These are phyloP conservation scores for Squalus acanthias DNA, from an alignment of 2,797 vertebrate species.

Conservation along the genomic window DNA sequence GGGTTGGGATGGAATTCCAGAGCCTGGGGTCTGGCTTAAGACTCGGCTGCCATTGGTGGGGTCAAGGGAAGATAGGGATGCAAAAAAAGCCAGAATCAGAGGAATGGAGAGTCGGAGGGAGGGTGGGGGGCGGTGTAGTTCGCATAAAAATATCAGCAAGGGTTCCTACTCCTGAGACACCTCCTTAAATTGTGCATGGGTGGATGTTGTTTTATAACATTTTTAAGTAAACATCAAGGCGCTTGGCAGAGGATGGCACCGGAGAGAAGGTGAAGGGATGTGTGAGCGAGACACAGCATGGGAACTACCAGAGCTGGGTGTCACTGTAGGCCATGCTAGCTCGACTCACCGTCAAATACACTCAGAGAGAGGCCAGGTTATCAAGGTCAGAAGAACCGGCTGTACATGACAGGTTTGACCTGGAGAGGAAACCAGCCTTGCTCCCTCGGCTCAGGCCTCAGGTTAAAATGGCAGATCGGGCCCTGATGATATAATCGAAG, in stretches of 20 bases:
- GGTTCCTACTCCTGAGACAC: not conserved
- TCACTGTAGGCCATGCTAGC: not conserved
- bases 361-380: not conserved
- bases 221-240: not conserved
- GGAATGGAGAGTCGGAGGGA: not conserved
- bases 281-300: not conserved
- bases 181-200: not conserved
- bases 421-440: not conserved
- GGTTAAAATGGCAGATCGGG: too few species aligned
- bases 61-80: not conserved
- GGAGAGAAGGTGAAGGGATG: not conserved
- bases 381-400: not conserved
- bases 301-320: not conserved
- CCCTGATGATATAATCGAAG: too few species aligned
- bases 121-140: not conserved
- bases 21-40: not conserved
- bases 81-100: not conserved
- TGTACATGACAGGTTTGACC: not conserved
- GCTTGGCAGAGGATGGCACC: not conserved
- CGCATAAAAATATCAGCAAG: not conserved
- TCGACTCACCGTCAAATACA: not conserved
- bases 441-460: too few species aligned
- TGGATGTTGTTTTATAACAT: too few species aligned
- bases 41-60: not conserved
- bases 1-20: not conserved